phyloP scores from a whole-genome alignment of 2,888 invertebrate genomes.

The Pristionchus arcanus region DNA sequence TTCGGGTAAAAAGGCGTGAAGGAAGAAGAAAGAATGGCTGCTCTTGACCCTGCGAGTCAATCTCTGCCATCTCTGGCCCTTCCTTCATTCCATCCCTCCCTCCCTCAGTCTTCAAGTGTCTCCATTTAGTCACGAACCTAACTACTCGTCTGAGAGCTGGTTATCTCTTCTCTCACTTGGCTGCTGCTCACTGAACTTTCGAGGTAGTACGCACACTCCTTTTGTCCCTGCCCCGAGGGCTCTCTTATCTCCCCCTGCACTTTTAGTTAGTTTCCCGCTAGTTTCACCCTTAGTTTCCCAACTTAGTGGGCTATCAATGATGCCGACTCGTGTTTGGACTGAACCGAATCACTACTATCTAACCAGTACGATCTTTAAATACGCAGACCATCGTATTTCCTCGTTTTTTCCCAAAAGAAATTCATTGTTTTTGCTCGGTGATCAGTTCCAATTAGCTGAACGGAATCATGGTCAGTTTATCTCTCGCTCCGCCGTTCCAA shows the following conservation, averaged over 20 bases:
- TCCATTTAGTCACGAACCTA: not conserved
- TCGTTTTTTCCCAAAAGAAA: no score
- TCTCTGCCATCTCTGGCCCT: constrained; percentile 8
- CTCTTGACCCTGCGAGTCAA: constrained; percentile 39
- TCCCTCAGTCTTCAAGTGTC: constrained; percentile 8
- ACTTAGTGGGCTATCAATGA: constrained; percentile 31
- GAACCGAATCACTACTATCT: not conserved
- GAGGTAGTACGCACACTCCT: constrained; percentile 2
- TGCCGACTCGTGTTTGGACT: not conserved
- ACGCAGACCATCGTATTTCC: no score
- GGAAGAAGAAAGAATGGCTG: not conserved
- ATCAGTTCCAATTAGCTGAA: not conserved
- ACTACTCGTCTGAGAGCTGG: constrained; percentile 25
- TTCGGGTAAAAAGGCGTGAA: not conserved
- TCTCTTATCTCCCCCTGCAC: not conserved
- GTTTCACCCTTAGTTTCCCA: not conserved
- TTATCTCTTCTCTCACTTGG: not conserved
- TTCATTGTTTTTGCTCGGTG: not conserved
- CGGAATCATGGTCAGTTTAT: not conserved
- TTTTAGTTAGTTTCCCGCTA: not conserved
- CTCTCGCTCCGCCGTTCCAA: not conserved
- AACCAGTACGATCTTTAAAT: no score
- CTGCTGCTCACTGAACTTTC: constrained; percentile 2
- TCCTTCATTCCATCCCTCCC: not conserved
- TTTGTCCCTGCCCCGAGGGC: not conserved